Base-by-base conservation (phyloP, 2,888 invertebrate genomes). In the Drosophila subquinaria region DNA sequence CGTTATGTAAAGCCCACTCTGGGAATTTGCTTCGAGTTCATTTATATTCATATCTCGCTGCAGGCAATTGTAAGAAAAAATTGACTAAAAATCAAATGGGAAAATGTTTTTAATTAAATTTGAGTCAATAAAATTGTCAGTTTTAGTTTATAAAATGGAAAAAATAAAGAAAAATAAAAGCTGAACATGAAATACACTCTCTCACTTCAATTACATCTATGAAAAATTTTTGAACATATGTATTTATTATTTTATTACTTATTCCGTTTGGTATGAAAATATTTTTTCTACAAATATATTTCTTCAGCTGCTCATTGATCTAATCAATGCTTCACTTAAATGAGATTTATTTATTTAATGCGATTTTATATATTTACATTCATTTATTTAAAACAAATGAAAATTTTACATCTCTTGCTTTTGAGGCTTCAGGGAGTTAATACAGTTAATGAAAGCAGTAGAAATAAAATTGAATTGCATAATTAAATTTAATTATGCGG, bases 1-100 rank as follows among this genome's bases (percentile, higher is more conserved):
- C 20, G 17, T 48, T 38, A 62, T 63, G 35, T 27, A 52, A 52
- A 52, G n/a, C 36, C 23, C 42, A 33, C 50, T 51, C 43, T 27
- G 9, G 36, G 13, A 45, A 35, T 3, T 10, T 35, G 43, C 61
- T 55, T 33, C 9, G 33, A n/a, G 23, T 56, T 17, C 42, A 55
- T 43, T 53, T 42, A 40, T 55, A 50, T 48, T 53, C 59, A 59
- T 53, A 35, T 30, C 59, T 8, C 11, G 27, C 23, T 30, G 47
- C 27, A 48, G 4, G 35, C n/a, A n/a, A 38, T 52, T 8, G 4
- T 4, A 20, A 45, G 17, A 47, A 48, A 63, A 20, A 13, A 9
- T 20, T 43, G 30, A 1, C n/a, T 11, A 11, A 17, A 40, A 47
- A 40, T n/a, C 33, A 42, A 23, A 15, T 45, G 38, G 33, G 43